Conservation (phyloP, 1,140 invertebrate species). For the Phenacoccus solenopsis region DNA sequence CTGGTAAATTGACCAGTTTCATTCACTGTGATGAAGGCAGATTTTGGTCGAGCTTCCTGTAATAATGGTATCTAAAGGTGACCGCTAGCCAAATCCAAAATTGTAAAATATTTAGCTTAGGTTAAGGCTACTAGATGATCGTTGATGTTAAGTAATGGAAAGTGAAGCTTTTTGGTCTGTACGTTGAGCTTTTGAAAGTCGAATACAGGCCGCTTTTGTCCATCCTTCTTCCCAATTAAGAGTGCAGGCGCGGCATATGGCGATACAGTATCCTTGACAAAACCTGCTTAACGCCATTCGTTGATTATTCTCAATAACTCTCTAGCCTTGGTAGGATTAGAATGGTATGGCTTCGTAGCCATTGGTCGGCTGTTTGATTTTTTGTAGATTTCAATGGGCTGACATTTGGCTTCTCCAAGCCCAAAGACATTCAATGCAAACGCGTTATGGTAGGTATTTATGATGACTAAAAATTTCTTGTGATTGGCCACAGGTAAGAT, state of each 20-base stretch:
- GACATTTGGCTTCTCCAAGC: not conserved
- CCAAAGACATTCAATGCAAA: not conserved
- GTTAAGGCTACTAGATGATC: slow-evolving; percentile 36
- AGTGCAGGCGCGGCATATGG: not conserved
- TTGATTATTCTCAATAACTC: not conserved
- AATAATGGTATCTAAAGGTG: slow-evolving; percentile 34
- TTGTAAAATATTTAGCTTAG: slow-evolving; percentile 35
- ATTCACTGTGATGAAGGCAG: slow-evolving; percentile 23
- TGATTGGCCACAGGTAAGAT: too few species aligned
- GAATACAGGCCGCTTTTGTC: slow-evolving; percentile 22
- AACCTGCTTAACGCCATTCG: not conserved
- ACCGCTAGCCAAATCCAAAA: too few species aligned
- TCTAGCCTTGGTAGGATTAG: not conserved
- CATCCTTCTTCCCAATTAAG: not conserved
- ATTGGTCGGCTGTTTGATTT: not conserved
- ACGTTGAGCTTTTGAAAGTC: slow-evolving; percentile 35
- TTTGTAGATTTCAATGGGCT: not conserved
- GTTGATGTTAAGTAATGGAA: slow-evolving; percentile 40
- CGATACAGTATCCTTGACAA: not conserved
- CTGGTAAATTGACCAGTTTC: slow-evolving; percentile 21
- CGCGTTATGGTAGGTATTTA: not conserved
- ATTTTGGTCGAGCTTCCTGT: slow-evolving; percentile 28
- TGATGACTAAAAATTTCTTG: too few species aligned
- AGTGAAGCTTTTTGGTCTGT: slow-evolving; percentile 34
- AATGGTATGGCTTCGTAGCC: not conserved